Percentiles rank a stretch among this genome's conserved stretches.
phyloP scores from a whole-genome alignment of 2,113 vertebrate genomes.

The Silurus asotus region DNA sequence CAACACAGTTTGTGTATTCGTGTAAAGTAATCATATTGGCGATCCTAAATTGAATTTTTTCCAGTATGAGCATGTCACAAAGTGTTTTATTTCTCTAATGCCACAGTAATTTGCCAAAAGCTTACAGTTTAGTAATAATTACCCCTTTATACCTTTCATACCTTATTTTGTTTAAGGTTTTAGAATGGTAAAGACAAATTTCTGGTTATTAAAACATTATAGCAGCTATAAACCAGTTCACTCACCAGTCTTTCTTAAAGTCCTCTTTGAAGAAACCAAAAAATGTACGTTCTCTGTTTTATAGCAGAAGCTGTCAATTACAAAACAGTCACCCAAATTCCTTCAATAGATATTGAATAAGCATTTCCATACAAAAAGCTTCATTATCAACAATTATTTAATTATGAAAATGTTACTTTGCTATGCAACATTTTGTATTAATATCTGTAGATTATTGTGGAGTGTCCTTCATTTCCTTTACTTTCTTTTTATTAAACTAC shows the following conservation, averaged over 20 bases:
- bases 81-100: not conserved
- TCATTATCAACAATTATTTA: not conserved
- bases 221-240: not conserved
- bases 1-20: not conserved
- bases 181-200: not conserved
- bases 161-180: not conserved
- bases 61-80: not conserved
- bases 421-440: not conserved
- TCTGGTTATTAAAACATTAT: not conserved
- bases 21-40: not conserved
- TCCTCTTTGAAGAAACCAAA: not conserved
- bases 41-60: not conserved
- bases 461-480: no score
- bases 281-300: not conserved
- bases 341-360: no score
- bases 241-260: not conserved
- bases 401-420: not conserved
- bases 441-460: not conserved
- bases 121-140: not conserved
- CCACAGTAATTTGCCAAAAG: not conserved
- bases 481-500: not conserved
- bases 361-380: no score
- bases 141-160: not conserved
- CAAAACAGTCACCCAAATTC: no score
- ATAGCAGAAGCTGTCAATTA: not conserved